Evolutionary conservation across 64 coral and sea anemone genomes (phyloP).

Genomic region (Stichodactyla helianthus): DNA sequence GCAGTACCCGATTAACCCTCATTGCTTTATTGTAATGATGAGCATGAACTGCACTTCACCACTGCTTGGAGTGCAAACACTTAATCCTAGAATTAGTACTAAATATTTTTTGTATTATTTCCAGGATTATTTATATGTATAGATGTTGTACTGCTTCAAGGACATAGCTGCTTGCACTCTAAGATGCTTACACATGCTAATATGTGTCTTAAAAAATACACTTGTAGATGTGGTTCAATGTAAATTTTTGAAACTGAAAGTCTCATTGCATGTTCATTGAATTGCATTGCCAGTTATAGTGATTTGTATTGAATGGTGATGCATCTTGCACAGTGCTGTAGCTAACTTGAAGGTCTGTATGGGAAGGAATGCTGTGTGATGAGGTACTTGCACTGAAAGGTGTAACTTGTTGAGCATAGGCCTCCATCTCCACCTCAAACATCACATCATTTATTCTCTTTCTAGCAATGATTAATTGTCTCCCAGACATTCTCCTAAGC

Average conservation of each 20-base stretch:
- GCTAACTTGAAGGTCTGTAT: slow-evolving; percentile 18
- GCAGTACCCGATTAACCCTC: too few species aligned
- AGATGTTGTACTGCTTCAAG: too few species aligned
- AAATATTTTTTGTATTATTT: too few species aligned
- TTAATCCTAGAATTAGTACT: too few species aligned
- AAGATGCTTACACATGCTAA: too few species aligned
- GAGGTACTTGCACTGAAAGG: background rate
- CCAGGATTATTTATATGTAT: too few species aligned
- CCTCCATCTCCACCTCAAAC: slow-evolving; percentile 40
- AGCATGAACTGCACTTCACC: too few species aligned
- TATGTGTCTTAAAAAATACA: too few species aligned
- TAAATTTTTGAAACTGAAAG: background rate
- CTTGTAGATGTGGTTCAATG: background rate
- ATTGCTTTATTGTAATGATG: too few species aligned
- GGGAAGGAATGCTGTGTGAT: background rate
- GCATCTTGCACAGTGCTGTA: background rate
- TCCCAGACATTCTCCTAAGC: slow-evolving; percentile 22
- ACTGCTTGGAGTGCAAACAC: too few species aligned
- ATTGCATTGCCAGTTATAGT: slow-evolving; percentile 13
- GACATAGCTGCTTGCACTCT: too few species aligned
- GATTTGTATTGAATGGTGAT: background rate
- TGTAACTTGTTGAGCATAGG: background rate
- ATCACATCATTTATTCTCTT: slow-evolving; percentile 42
- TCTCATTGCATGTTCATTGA: background rate
- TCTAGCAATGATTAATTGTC: slow-evolving; percentile 23